phyloP scores from a whole-genome alignment of 2,888 invertebrate species.

The Dexiosoma caninum region DNA sequence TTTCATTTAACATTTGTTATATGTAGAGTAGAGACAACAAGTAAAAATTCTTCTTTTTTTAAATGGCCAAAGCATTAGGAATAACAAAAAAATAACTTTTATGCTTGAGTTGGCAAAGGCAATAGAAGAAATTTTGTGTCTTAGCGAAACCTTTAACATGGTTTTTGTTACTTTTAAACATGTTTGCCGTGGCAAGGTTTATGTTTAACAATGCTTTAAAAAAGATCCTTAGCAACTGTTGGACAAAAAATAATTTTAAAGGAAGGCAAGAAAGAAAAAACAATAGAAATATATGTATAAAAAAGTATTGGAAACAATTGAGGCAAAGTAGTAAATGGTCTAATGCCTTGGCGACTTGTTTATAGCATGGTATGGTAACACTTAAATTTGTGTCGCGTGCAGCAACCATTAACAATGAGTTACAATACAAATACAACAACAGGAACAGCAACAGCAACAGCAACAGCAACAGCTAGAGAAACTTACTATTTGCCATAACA shows the following conservation, averaged over 20 bases:
- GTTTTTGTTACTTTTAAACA: constrained; percentile 40
- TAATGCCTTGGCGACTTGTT: constrained; percentile 62
- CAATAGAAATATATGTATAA: not conserved
- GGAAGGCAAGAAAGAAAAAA: not conserved
- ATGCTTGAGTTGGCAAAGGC: constrained; percentile 40
- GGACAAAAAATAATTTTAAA: not conserved
- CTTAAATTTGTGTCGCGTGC: constrained; percentile 64
- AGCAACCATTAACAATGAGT: constrained; percentile 53
- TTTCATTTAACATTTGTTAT: constrained; percentile 62
- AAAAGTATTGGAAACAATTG: constrained; percentile 12
- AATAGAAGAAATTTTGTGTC: constrained; percentile 31
- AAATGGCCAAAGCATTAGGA: constrained; percentile 41
- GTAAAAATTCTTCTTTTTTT: constrained; percentile 15
- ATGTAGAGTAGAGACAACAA: constrained; percentile 47
- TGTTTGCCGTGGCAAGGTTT: constrained; percentile 16
- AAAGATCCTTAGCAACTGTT: constrained; percentile 42
- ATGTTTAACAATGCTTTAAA: constrained; percentile 30
- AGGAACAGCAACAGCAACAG: not conserved
- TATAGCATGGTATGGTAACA: constrained; percentile 62
- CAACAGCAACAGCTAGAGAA: not conserved
- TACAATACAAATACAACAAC: constrained; percentile 16
- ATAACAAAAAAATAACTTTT: not conserved
- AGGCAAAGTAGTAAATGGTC: constrained; percentile 7
- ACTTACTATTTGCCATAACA: not conserved
- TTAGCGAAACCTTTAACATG: constrained; percentile 27